Base-by-base conservation (phyloP, 2,888 invertebrate species). In the Drosophila infuscata region DNA sequence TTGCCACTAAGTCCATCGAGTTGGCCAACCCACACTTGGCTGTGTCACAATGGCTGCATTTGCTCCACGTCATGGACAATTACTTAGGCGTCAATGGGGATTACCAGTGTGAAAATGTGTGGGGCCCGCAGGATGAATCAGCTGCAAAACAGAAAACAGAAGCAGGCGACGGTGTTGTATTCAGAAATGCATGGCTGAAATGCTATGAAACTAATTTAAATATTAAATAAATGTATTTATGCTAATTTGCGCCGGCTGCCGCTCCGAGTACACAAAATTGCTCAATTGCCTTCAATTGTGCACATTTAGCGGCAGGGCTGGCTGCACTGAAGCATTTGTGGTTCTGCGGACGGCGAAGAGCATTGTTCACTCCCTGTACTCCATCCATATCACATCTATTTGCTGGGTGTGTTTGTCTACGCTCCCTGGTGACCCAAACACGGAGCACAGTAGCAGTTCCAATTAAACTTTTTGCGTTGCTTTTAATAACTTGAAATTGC, bases 211-310 rank as follows among this genome's bases (percentile, higher is more conserved):
- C 85, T 83, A 79, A 89, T 89, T 90, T 88, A 83, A 88, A 85
- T 88, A 88, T 83, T 89, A 83, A 88, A 88, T 85, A 89, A 83
- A 81, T 78, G 81, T 81, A 89, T 85, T 90, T 88, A 88, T 87
- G 81, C 81, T 74, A 89, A 90, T 25, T 25, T 88, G 79, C 63
- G 56, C 60, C 62, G 67, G 62, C 70, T 68, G 74, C 54, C 60
- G 71, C 62, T 66, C 74, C 32, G 62, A 53, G 70, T 69, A 71
- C 64, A 70, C 70, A 38, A 64, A 83, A 76, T 80, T 75, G 89
- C 85, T 80, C 80, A 84, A 89, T 90, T 84, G 82, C 82, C 85
- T 82, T 76, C 83, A 85, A 89, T 86, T 86, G 83, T 70, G 83
- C 81, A 61, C 83, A 83, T 74, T 88, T 90, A 88, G 74, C 66